phyloP scores from a whole-genome alignment of 2,888 invertebrate genomes.

The Pollenia angustigena region DNA sequence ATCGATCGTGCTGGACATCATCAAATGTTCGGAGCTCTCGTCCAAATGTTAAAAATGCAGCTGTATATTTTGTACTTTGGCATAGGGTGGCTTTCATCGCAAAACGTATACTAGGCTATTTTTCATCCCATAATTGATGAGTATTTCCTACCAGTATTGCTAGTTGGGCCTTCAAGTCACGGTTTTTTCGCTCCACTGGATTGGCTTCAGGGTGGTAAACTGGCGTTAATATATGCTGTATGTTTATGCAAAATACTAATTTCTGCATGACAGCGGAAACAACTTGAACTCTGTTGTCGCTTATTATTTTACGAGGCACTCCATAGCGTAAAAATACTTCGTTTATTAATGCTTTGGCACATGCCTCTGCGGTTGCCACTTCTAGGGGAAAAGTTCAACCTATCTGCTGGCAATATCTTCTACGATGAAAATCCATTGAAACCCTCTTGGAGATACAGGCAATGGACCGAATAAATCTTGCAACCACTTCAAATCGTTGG shows the following conservation, averaged over 20 bases:
- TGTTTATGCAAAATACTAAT: conserved; percentile 54
- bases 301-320: conserved; percentile 76
- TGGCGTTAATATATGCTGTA: conserved; percentile 72
- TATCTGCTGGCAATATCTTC: conserved; percentile 75
- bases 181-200: conserved; percentile 77
- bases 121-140: conserved; percentile 50
- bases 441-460: conserved; percentile 19
- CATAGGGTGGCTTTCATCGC: conserved; percentile 80
- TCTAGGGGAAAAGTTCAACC: conserved; percentile 77
- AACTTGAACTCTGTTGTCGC: conserved; percentile 81
- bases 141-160: conserved; percentile 56
- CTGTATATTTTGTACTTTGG: conserved; percentile 77
- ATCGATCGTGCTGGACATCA: conserved; percentile 77
- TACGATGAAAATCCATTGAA: conserved; percentile 75
- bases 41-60: conserved; percentile 80
- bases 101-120: conserved; percentile 80
- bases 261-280: conserved; percentile 80
- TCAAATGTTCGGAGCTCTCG: conserved; percentile 79
- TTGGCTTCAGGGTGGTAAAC: conserved; percentile 80
- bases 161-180: conserved; percentile 73
- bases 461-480: conserved; percentile 40
- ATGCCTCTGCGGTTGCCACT: conserved; percentile 76
- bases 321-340: conserved; percentile 78
- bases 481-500: no score
- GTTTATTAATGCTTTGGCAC: conserved; percentile 75